Percentiles rank a stretch among this genome's conserved stretches.
phyloP scores from a whole-genome alignment of 2,888 invertebrate genomes.

The Drosophila ezoana region DNA sequence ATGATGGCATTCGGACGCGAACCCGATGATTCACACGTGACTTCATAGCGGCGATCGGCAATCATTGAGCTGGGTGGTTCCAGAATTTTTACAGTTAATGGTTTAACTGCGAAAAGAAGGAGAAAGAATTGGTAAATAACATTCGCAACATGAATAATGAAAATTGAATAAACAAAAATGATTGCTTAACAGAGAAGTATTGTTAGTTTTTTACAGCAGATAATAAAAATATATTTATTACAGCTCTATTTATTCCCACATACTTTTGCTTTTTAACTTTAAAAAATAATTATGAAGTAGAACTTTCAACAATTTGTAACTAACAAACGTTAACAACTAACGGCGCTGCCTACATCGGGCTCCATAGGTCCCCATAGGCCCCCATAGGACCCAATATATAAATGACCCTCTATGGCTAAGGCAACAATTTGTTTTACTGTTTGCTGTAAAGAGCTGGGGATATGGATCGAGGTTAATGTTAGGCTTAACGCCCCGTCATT shows the following conservation, averaged over 20 bases:
- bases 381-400: constrained; percentile 2
- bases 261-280: not conserved
- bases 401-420: constrained; percentile 24
- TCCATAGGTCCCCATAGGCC: no score
- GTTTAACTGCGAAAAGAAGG: constrained; percentile 88
- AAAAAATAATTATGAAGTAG: constrained; percentile 2
- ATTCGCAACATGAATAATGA: not conserved
- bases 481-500: constrained; percentile 31
- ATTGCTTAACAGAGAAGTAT: not conserved
- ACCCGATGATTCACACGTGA: constrained; percentile 93
- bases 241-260: not conserved
- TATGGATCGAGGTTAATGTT: constrained; percentile 37
- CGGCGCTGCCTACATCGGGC: not conserved
- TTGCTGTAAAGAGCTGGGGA: constrained; percentile 16
- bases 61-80: constrained; percentile 90
- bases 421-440: constrained; percentile 30
- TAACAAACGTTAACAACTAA: constrained; percentile 18
- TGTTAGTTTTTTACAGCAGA: not conserved
- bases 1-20: constrained; percentile 94
- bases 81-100: constrained; percentile 91
- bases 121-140: not conserved
- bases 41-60: constrained; percentile 93
- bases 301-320: constrained; percentile 31
- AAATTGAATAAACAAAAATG: not conserved
- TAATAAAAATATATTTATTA: no score